Evolutionary conservation across 2,113 vertebrate species (phyloP), one percentile per base, ranked within the genome.

Genomic region (Orientallactaga bullata): DNA sequence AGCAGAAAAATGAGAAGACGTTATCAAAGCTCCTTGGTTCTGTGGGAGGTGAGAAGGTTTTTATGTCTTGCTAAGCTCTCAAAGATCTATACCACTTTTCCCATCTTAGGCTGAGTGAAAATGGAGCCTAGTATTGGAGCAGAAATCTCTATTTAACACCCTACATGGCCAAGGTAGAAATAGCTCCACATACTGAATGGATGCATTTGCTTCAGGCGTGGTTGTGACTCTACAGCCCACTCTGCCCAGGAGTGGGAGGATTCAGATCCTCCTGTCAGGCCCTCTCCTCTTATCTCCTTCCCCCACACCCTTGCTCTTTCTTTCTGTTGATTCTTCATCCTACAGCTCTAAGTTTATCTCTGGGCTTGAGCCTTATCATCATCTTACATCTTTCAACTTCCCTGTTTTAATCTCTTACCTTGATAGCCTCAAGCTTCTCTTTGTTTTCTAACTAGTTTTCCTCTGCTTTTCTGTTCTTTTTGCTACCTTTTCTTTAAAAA

Each of bases 331-430:
- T 89, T 60, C 47, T 60, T 42, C 51, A n/a, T 8, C 65, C 32
- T 7, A 42, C 58, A 92, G 35, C 32, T 68, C 61, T 71, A 30
- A 77, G 17, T 78, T 90, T 90, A 42, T 87, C 72, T 76, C 51
- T 68, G 66, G 35, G 13, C 68, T 89, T 76, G 35, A 83, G 28
- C 28, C 78, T 71, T 83, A 86, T 84, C 66, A 55, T 24, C 79
- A 71, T 68, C 61, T 82, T 78, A 35, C 3, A 71, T 82, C 60
- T 87, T 87, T 87, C 63, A 39, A 68, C 35, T 24, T 92, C 55
- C 60, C 24, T 18, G 2, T 91, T 91, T 95, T 90, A 66, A 87
- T 81, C 81, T 77, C 85, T 93, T 79, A 61, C 84, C 60, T 95
- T 76, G 66, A 81, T 78, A 78, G 30, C 21, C 42, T 30, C n/a